Evolutionary conservation across 2,797 vertebrate genomes (phyloP), one percentile per base, ranked within the genome.

Genomic region (Enteromius trimaculatus): DNA sequence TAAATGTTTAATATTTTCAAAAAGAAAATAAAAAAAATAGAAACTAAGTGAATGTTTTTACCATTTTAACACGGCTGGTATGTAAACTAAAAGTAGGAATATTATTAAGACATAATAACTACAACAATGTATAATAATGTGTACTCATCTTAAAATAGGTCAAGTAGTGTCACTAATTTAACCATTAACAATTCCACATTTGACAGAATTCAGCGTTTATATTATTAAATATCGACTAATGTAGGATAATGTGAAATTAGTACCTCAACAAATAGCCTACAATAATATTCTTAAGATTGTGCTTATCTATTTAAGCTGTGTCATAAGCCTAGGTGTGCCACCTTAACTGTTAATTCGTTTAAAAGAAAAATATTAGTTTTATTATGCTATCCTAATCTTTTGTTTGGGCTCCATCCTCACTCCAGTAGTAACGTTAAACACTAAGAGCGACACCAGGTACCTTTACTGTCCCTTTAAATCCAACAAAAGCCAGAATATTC

Each of bases 401-500:
- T 65, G 39, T 78, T 44, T 42, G 31, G 2, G 34, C 44, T 65
- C 47, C 64, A 79, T 69, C 47, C 21, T 62, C 55, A 9, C 72
- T 37, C 19, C 11, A n/a, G 31, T 31, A 66, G 10, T 14, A 47
- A 16, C 44, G 44, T 16, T 47, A 66, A 6, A 31, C 44, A 34
- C 1, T 9, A n/a, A 65, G 16, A 69, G 4, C 26, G 17, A 42
- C 62, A 49, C 58, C 74, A 88, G 89, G 93, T 91, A 92, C 77
- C 90, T 66, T 81, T 83, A 81, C 92, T 92, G 93, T 81, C 85
- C 89, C 93, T 94, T 94, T 94, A 94, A 93, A 86, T 86, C 58
- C n/a, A n/a, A 79, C 58, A 58, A 85, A 42, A 69, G 60, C 51
- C 66, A 89, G 89, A 91, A 91, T 90, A 91, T 92, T 92, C 88